phyloP scores from a whole-genome alignment of 2,888 invertebrate genomes.

The Tubulanus polymorphus region DNA sequence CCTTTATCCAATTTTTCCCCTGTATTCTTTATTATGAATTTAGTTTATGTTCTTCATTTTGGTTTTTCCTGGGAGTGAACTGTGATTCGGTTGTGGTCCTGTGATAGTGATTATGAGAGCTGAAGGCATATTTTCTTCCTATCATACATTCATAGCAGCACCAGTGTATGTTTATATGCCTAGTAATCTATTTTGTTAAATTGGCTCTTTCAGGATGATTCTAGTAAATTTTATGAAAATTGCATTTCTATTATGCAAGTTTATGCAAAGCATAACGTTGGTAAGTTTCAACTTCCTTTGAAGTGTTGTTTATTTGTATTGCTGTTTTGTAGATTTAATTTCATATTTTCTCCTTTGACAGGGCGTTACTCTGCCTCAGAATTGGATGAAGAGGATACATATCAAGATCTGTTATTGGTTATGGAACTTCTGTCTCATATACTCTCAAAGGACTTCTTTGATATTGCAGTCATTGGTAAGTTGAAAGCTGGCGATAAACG shows the following conservation, averaged over 20 bases:
- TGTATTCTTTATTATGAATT: no score
- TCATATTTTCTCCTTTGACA: constrained; percentile 7
- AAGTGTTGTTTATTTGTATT: neutral
- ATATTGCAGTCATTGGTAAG: constrained; percentile 39
- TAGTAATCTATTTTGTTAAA: neutral
- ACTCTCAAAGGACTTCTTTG: constrained; percentile 60
- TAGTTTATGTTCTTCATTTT: no score
- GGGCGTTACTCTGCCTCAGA: constrained; percentile 5
- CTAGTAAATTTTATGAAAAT: constrained; percentile 65
- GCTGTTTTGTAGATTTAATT: neutral
- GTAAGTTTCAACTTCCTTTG: constrained; percentile 27
- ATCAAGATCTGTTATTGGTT: constrained; percentile 72
- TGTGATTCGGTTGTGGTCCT: no score
- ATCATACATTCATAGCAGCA: neutral
- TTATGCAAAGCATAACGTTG: constrained; percentile 58
- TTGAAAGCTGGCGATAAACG: constrained; percentile 7
- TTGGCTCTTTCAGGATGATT: constrained; percentile 40
- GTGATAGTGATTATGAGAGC: no score
- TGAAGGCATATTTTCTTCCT: no score
- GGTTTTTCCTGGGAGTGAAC: no score
- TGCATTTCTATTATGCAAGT: constrained; percentile 68
- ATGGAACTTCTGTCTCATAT: constrained; percentile 70
- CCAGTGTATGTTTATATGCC: neutral
- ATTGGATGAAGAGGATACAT: constrained; percentile 63
- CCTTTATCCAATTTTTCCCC: no score